These are phyloP conservation scores for Sinohyriopsis cumingii DNA, from an alignment of 2,888 invertebrate species.

Conservation along the genomic window DNA sequence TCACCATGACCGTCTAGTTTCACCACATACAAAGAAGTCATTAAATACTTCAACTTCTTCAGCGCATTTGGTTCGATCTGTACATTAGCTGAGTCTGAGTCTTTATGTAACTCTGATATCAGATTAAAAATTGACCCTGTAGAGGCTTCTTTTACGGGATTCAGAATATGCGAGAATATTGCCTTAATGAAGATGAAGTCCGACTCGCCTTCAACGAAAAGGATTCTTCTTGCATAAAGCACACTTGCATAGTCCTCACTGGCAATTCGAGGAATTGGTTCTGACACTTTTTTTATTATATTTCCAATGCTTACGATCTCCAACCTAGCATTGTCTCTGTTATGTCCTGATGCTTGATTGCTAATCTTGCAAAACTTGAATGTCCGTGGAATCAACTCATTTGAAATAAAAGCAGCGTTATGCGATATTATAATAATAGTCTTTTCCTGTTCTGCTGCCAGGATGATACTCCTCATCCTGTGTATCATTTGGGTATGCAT, in stretches of 20 bases:
- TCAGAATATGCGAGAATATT: not conserved
- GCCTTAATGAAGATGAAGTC: constrained; percentile 6
- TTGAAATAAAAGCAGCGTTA: constrained; percentile 1
- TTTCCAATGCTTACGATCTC: not conserved
- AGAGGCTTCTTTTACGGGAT: no score
- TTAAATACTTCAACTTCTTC: no score
- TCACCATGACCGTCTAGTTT: no score
- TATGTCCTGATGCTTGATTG: not conserved
- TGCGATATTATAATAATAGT: constrained; percentile 5
- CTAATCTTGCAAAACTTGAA: constrained; percentile 1
- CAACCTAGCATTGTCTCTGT: not conserved
- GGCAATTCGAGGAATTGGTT: not conserved
- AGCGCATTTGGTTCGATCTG: no score
- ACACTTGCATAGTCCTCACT: not conserved
- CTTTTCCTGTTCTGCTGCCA: constrained; percentile 1
- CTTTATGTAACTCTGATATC: no score
- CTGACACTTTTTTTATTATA: not conserved
- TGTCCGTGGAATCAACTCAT: not conserved
- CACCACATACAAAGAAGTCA: no score
- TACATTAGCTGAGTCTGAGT: no score
- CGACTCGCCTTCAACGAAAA: constrained; percentile 9
- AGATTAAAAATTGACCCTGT: no score
- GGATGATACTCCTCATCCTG: constrained; percentile 1
- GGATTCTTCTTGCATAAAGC: constrained; percentile 3
- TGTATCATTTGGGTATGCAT: constrained; percentile 18